Percentiles rank a stretch among this genome's conserved stretches.
Conservation (phyloP, 2,888 invertebrate species). For the Caenorhabditis doughertyi region DNA sequence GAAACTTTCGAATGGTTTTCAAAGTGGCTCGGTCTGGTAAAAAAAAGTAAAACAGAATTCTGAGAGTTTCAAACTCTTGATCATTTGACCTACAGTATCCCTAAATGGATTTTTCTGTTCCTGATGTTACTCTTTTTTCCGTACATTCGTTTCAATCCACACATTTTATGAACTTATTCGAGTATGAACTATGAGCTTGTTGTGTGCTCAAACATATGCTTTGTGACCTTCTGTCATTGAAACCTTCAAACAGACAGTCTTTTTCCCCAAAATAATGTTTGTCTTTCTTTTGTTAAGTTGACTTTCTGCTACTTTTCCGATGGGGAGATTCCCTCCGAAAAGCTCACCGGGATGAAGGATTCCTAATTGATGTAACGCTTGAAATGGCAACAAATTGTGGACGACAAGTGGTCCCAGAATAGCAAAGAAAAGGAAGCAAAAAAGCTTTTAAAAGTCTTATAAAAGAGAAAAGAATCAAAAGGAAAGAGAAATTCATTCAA, state of each 20-base stretch:
- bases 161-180: slow-evolving; percentile 8
- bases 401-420: slow-evolving; percentile 30
- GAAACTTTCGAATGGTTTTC: too few relatives aligned
- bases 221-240: slow-evolving; percentile 34
- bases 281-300: slow-evolving; percentile 25
- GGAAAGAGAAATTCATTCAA: slow-evolving; percentile 13
- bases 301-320: slow-evolving; percentile 4
- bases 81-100: too few relatives aligned
- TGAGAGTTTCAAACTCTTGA: not conserved
- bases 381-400: slow-evolving; percentile 56
- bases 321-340: slow-evolving; percentile 4
- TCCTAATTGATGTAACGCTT: slow-evolving; percentile 41
- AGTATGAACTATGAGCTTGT: slow-evolving; percentile 21
- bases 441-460: slow-evolving; percentile 46
- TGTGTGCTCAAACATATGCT: slow-evolving; percentile 42
- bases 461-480: too few relatives aligned
- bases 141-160: not conserved
- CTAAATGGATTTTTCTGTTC: not conserved
- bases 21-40: too few relatives aligned
- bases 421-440: not conserved
- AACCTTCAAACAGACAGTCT: too few relatives aligned
- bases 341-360: not conserved
- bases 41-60: too few relatives aligned
- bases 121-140: slow-evolving; percentile 3
- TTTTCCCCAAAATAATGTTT: slow-evolving; percentile 2